A percentile compares a stretch with the other conserved stretches of the same genome.
Evolutionary conservation across 2,888 invertebrate genomes (phyloP).

Genomic region (Druceiella hillmani): DNA sequence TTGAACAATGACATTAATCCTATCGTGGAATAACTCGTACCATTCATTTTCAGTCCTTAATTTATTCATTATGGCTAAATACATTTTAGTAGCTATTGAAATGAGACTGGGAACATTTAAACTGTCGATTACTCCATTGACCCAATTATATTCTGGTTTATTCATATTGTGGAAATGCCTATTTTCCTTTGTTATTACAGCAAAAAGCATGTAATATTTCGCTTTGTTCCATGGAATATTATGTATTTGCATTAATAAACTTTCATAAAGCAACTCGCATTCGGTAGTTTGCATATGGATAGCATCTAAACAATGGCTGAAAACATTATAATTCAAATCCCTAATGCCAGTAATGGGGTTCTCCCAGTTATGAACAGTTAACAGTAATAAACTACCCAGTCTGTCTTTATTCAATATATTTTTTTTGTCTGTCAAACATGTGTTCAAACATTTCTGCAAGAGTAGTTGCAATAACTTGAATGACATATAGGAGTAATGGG

Average conservation of each 20-base stretch:
- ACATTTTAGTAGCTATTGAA: constrained; percentile 56
- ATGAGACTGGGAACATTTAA: constrained; percentile 50
- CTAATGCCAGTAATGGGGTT: constrained; percentile 53
- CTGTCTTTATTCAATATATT: constrained; percentile 30
- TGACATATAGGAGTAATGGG: constrained; percentile 46
- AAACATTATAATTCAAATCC: constrained; percentile 47
- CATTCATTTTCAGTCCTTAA: constrained; percentile 38
- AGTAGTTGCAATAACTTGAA: constrained; percentile 45
- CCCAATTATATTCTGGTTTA: constrained; percentile 28
- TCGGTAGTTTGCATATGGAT: constrained; percentile 27
- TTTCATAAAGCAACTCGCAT: constrained; percentile 26
- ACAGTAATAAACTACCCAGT: constrained; percentile 38
- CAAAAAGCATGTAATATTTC: constrained; percentile 53
- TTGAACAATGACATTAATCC: constrained; percentile 31
- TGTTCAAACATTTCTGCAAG: constrained; percentile 38
- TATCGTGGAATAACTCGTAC: constrained; percentile 37
- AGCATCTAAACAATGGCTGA: constrained; percentile 36
- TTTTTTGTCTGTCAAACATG: constrained; percentile 31
- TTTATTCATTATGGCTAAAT: constrained; percentile 43
- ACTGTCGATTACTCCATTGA: constrained; percentile 37
- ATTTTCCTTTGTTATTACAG: constrained; percentile 37
- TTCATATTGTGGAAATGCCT: constrained; percentile 24
- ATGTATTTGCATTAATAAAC: constrained; percentile 33
- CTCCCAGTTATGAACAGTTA: constrained; percentile 58
- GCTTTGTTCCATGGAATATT: constrained; percentile 54